phyloP scores from a whole-genome alignment of 2,113 vertebrate genomes.

The Oxyruncus cristatus region DNA sequence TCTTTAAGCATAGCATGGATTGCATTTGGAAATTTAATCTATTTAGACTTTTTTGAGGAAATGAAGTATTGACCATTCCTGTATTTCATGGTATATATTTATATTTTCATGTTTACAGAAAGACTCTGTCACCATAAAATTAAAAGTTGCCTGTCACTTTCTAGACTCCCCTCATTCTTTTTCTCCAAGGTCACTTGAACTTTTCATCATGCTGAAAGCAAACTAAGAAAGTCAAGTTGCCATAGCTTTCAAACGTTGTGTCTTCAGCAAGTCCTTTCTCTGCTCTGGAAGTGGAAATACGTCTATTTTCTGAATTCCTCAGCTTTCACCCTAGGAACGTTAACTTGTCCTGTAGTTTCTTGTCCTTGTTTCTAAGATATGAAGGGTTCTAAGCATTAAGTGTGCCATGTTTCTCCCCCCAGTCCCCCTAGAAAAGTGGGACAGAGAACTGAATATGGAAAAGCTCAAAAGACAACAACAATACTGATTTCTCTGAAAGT shows the following conservation, averaged over 20 bases:
- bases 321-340: background rate
- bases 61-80: background rate
- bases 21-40: background rate
- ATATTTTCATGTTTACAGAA: background rate
- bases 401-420: background rate
- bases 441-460: background rate
- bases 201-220: background rate
- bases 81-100: background rate
- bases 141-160: background rate
- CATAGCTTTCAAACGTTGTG: fast-evolving
- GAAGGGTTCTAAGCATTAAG: background rate
- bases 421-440: background rate
- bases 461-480: background rate
- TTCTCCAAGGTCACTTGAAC: background rate
- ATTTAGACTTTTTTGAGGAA: background rate
- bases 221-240: background rate
- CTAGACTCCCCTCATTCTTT: background rate
- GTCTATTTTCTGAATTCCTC: background rate
- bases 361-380: background rate
- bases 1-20: background rate
- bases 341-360: background rate
- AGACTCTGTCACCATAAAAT: background rate
- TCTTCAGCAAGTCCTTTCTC: background rate
- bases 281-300: background rate
- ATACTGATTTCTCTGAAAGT: background rate